phyloP scores from a whole-genome alignment of 2,113 vertebrate species.

The Ctenomys sociabilis region DNA sequence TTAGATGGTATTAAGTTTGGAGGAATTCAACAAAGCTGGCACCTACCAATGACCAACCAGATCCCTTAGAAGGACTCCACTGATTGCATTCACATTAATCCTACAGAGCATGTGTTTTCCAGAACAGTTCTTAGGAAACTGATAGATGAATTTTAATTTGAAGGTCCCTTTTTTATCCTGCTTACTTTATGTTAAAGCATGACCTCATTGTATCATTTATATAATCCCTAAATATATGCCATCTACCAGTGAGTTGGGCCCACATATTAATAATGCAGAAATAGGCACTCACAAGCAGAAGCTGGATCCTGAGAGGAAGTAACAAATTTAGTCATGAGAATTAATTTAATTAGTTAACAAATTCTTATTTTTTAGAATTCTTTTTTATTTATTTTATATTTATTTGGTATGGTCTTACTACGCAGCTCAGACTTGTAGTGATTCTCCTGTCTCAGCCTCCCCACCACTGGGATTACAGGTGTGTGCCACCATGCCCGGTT shows the following conservation, averaged over 20 bases:
- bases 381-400: no score
- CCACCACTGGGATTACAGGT: no score
- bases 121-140: neutral
- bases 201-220: constrained; percentile 30
- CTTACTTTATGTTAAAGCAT: constrained; percentile 35
- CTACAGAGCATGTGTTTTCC: neutral
- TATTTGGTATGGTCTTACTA: no score
- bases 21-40: neutral
- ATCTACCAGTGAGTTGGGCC: neutral
- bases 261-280: constrained; percentile 35
- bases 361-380: neutral
- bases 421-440: no score
- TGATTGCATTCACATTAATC: neutral
- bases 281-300: neutral
- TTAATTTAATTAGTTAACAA: constrained; percentile 33
- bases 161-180: neutral
- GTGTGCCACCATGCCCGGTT: no score
- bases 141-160: neutral
- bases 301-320: neutral
- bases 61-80: neutral
- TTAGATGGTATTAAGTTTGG: neutral
- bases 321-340: neutral
- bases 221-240: neutral
- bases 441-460: no score
- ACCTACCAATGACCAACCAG: neutral